Conservation (phyloP, 2,888 invertebrate species). For the Rotaria socialis region DNA sequence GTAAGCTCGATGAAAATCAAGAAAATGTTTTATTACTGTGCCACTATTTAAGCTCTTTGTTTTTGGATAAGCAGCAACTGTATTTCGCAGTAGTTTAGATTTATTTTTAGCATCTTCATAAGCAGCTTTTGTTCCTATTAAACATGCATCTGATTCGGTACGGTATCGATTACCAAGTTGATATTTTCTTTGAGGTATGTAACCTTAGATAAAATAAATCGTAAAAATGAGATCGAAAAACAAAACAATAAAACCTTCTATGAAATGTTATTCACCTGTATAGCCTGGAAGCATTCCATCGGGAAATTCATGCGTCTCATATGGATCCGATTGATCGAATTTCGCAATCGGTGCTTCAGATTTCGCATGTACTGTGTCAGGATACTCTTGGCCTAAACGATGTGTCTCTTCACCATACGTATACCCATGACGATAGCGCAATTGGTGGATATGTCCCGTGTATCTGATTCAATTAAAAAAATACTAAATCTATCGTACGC, state of each 20-base stretch:
- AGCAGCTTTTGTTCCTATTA: background rate
- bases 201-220: slow-evolving; percentile 51
- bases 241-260: background rate
- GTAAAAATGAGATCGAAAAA: background rate
- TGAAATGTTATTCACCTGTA: slow-evolving; percentile 51
- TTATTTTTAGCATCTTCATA: background rate
- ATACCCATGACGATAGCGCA: slow-evolving; percentile 57
- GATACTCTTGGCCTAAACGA: slow-evolving; percentile 52
- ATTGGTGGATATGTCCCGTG: slow-evolving; percentile 57
- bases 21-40: background rate
- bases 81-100: background rate
- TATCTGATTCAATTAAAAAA: slow-evolving; percentile 52
- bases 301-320: slow-evolving; percentile 58
- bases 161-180: slow-evolving; percentile 59
- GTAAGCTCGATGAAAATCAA: slow-evolving; percentile 2
- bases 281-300: slow-evolving; percentile 58
- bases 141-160: slow-evolving; percentile 56
- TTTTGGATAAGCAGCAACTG: background rate
- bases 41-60: background rate
- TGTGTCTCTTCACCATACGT: slow-evolving; percentile 58
- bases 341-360: background rate
- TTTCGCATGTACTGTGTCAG: slow-evolving; percentile 19
- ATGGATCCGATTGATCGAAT: slow-evolving; percentile 48
- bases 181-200: slow-evolving; percentile 57
- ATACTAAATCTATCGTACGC: background rate